These are phyloP conservation scores for Cheirogaleus major DNA, from an alignment of 2,797 vertebrate species.

Conservation along the genomic window DNA sequence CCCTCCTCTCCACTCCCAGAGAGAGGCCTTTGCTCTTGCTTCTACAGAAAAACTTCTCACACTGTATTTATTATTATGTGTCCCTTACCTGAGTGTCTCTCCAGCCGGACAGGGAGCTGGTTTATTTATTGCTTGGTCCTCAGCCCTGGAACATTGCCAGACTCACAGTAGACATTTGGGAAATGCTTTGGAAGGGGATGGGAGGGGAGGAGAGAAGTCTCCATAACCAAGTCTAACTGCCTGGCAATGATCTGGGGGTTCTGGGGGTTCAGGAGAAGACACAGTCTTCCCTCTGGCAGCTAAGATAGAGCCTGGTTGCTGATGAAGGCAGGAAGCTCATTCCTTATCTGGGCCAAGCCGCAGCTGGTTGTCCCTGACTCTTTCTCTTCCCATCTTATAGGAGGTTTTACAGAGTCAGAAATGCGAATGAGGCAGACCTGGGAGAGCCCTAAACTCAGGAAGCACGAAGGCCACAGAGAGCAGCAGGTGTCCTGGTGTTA, in stretches of 20 bases:
- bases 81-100: not conserved
- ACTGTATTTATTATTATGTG: not conserved
- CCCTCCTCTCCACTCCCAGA: not conserved
- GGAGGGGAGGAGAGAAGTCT: not conserved
- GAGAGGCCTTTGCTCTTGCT: not conserved
- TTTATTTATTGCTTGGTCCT: not conserved
- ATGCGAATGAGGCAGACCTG: not conserved
- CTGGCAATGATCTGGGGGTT: not conserved
- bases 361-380: not conserved
- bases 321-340: not conserved
- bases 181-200: not conserved
- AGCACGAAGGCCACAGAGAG: not conserved
- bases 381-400: not conserved
- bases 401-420: not conserved
- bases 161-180: not conserved
- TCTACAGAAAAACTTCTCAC: not conserved
- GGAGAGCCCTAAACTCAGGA: not conserved
- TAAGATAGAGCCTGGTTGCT: not conserved
- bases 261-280: not conserved
- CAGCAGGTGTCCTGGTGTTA: not conserved
- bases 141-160: constrained; percentile 5
- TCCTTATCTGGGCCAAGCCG: not conserved
- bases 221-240: not conserved
- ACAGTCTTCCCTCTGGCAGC: not conserved
- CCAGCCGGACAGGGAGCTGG: not conserved